Base-by-base conservation (phyloP, 1,140 invertebrate species). In the Leptinotarsa defecta region DNA sequence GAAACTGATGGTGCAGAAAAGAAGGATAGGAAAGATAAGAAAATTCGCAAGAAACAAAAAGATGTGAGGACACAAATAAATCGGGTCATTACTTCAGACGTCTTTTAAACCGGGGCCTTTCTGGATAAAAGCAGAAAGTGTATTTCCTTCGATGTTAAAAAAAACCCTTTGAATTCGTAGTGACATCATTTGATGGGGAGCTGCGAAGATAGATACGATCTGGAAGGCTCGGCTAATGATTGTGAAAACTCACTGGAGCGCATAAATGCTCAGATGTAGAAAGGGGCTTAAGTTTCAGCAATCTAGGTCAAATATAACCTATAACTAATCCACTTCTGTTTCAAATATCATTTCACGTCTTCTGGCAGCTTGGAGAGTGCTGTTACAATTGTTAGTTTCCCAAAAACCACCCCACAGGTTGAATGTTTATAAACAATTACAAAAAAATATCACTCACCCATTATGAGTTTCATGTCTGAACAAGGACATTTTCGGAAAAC, bases 61-160 rank as follows among this genome's bases (percentile, higher is more conserved):
- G 77, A 76, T 78, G 77, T 78, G 75, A 70, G 74, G 62, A 48
- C 19, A 19, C 75, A 73, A 78, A 78, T 78, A 74, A 78, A 78
- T 76, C 71, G 75, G 61, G 52, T 72, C 72, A 78, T 78, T 78
- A 78, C 76, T 76, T 78, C 76, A 57, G 77, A 43, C 34, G 34
- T 11, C 34, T 11, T 34, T 43, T 43, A 43, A 65, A 77, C 34
- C 34, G 34, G 34, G 8, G 8, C 8, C 34, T 43, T 43, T 43
- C 34, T 43, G 34, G 34, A 43, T 43, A 43, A 43, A 43, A 43
- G 34, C 34, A 11, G 34, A 11, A 43, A 43, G 34, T 43, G 34
- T 43, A 43, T 43, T 43, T 43, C 34, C 8, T 43, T 43, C 34
- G 34, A 11, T 43, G 34, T 43, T 43, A 4, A 43, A 43, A 24